Base-by-base conservation (phyloP, 2,113 vertebrate genomes). In the Erythrocercus mccallii region DNA sequence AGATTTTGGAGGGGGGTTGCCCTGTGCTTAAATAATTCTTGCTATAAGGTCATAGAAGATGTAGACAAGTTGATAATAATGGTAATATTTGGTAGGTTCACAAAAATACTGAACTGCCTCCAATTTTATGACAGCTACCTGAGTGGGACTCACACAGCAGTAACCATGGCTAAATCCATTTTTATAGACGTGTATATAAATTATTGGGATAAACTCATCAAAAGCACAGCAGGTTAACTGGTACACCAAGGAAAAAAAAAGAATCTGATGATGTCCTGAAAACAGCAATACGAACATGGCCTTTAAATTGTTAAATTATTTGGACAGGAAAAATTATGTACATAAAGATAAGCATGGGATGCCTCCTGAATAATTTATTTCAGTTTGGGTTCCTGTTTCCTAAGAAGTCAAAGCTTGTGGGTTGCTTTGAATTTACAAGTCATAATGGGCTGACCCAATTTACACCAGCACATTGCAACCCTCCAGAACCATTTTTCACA, bases 221-320 rank as follows among this genome's bases (percentile, higher is more conserved):
- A 71, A 94, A 91, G 44, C 92, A 87, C 96, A 94, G 90, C 90
- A 94, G 70, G 90, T 87, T 81, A 91, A 96, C 69, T 72, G 24
- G 30, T 56, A 40, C 47, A 82, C 65, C 57, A 68, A 66, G 27
- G 16, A 42, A 2, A 15, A 30, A 61, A 38, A 28, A 11, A 51
- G 58, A 86, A 73, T 69, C 35, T 62, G 44, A 82, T 42, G 35
- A 31, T 25, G 24, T 44, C 57, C 81, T 90, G 74, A 92, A 78
- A 92, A 37, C 73, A 81, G 48, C 62, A 88, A 60, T 30, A 84
- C 12, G 48, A 83, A 20, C 0, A 0, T n/a, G 47, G 90, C 54
- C 87, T 96, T 80, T 58, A 87, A 84, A 87, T 77, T 88, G 74
- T 92, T 93, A 91, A 94, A 93, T 89, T 91, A 69, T 92, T 93